These are phyloP conservation scores for Tetramorium parvispinum DNA, from an alignment of 1,140 invertebrate genomes.

Conservation along the genomic window DNA sequence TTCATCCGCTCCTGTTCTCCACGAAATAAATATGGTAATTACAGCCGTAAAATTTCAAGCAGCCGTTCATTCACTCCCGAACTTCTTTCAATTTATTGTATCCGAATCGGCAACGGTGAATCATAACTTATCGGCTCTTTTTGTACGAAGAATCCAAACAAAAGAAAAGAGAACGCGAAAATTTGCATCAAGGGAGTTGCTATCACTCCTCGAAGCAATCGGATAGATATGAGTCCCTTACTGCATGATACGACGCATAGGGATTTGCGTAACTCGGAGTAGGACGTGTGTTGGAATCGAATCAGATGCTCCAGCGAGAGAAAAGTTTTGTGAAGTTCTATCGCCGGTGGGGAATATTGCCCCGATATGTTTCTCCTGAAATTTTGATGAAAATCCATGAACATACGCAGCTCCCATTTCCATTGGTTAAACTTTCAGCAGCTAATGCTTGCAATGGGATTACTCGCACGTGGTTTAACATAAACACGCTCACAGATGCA, in stretches of 20 bases:
- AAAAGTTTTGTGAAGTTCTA: neutral
- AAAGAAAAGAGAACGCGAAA: neutral
- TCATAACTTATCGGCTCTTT: conserved; percentile 24
- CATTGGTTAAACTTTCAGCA: conserved; percentile 29
- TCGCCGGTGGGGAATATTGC: neutral
- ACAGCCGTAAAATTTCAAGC: conserved; percentile 27
- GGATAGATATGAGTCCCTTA: neutral
- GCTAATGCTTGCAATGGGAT: conserved; percentile 16
- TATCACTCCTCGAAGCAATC: neutral
- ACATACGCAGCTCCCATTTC: neutral
- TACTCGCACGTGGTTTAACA: conserved; percentile 32
- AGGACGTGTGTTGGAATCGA: neutral
- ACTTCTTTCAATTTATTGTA: neutral
- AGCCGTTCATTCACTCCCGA: neutral
- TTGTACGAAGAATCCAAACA: neutral
- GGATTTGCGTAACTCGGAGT: neutral
- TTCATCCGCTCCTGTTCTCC: neutral
- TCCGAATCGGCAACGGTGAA: neutral
- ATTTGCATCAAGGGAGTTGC: neutral
- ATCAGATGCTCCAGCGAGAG: neutral
- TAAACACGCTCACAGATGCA: neutral
- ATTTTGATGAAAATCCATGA: conserved; percentile 28
- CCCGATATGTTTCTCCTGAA: neutral
- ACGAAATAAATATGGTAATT: neutral
- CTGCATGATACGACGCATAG: neutral